Conservation (phyloP, 2,888 invertebrate genomes). For the Halocaridina rubra region DNA sequence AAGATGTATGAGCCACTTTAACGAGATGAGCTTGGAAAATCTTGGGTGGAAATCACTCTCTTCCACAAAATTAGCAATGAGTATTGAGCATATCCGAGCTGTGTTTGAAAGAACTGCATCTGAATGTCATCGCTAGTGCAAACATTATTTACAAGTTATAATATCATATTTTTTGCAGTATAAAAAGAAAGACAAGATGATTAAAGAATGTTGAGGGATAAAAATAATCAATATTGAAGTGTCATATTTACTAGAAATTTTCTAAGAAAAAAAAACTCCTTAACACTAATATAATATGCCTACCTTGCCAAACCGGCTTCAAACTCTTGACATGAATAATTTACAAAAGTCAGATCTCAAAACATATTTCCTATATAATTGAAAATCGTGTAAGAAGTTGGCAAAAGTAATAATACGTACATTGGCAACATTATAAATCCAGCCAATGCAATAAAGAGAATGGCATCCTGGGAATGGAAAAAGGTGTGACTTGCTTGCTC, state of each 20-base stretch:
- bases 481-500: background rate
- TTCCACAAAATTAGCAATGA: no score
- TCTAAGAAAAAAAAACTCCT: conserved; percentile 46
- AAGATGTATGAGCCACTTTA: no score
- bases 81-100: no score
- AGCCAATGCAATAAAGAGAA: background rate
- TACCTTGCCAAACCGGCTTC: conserved; percentile 34
- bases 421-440: background rate
- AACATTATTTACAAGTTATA: no score
- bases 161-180: no score
- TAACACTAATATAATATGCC: conserved; percentile 54
- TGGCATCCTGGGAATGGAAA: conserved; percentile 22
- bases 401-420: background rate
- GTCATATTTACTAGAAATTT: conserved; percentile 57
- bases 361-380: conserved; percentile 12
- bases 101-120: no score
- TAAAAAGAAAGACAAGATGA: no score
- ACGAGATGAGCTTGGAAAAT: no score
- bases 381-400: conserved; percentile 6
- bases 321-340: conserved; percentile 49
- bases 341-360: conserved; percentile 49
- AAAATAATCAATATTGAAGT: background rate
- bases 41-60: no score
- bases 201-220: background rate
- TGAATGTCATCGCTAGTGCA: no score